Conservation (phyloP, 2,113 vertebrate genomes). For the Rhagologus leucostigma region DNA sequence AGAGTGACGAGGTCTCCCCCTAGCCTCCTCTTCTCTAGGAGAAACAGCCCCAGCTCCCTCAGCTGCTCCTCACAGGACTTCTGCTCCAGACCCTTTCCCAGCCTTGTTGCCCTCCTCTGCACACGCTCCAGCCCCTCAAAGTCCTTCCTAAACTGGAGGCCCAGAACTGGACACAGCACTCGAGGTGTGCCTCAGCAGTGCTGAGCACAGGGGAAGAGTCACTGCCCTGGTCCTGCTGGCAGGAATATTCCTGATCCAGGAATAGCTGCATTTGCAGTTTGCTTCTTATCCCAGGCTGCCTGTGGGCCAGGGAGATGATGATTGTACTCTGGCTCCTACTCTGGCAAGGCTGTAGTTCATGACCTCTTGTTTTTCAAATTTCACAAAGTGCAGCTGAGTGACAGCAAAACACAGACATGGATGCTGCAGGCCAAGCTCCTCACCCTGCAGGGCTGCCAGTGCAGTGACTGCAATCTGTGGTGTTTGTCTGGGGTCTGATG, state of each 20-base stretch:
- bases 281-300: neutral
- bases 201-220: neutral
- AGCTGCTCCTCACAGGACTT: fast-evolving
- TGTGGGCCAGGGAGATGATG: neutral
- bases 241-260: neutral
- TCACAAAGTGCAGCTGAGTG: neutral
- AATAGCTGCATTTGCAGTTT: neutral
- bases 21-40: neutral
- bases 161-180: neutral
- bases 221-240: neutral
- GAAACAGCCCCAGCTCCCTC: neutral
- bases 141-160: neutral
- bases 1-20: neutral
- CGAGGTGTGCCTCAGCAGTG: neutral
- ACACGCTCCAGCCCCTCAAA: neutral
- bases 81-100: neutral
- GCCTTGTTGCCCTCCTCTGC: neutral
- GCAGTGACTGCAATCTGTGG: neutral
- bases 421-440: neutral
- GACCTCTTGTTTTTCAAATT: neutral
- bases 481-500: neutral
- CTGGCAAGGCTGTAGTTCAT: neutral
- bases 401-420: neutral
- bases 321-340: neutral
- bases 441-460: neutral